Percentiles rank a stretch among this genome's conserved stretches.
phyloP scores from a whole-genome alignment of 1,140 invertebrate genomes.

The Dermatophagoides farinae region DNA sequence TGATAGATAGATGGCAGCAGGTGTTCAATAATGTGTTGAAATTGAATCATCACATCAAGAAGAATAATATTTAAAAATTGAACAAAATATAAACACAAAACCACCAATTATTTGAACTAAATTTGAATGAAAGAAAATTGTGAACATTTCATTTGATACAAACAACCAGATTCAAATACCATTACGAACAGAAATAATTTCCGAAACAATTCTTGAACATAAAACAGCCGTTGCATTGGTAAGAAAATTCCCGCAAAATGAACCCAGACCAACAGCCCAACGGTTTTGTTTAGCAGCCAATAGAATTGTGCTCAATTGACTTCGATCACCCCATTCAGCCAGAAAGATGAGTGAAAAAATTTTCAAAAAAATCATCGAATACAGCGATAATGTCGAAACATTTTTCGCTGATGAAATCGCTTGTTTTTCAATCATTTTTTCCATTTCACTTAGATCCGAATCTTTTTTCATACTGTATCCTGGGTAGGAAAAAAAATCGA shows the following conservation, averaged over 20 bases:
- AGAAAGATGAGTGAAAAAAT: constrained; percentile 88
- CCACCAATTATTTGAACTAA: constrained; percentile 78
- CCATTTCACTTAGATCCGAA: not conserved
- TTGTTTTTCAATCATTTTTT: not conserved
- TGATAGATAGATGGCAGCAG: too few relatives aligned
- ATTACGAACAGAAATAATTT: constrained; percentile 76
- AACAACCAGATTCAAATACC: constrained; percentile 32
- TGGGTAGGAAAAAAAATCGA: too few relatives aligned
- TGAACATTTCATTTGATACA: constrained; percentile 5
- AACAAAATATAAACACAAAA: constrained; percentile 75
- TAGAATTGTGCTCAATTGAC: constrained; percentile 88
- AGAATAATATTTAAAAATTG: constrained; percentile 55
- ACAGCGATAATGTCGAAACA: constrained; percentile 8
- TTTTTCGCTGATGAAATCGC: not conserved
- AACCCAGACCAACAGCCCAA: constrained; percentile 69
- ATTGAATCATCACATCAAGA: too few relatives aligned
- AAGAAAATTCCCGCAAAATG: constrained; percentile 70
- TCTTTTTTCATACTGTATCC: not conserved
- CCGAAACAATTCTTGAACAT: constrained; percentile 79
- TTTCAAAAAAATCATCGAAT: constrained; percentile 18
- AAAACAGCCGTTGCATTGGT: constrained; percentile 91
- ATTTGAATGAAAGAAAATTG: not conserved
- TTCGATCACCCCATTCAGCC: constrained; percentile 96
- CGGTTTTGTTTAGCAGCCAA: constrained; percentile 53
- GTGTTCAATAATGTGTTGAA: too few relatives aligned